A percentile compares a stretch with the other conserved stretches of the same genome.
Conservation (phyloP, 2,888 invertebrate species). For the Drosophila maculinotata region DNA sequence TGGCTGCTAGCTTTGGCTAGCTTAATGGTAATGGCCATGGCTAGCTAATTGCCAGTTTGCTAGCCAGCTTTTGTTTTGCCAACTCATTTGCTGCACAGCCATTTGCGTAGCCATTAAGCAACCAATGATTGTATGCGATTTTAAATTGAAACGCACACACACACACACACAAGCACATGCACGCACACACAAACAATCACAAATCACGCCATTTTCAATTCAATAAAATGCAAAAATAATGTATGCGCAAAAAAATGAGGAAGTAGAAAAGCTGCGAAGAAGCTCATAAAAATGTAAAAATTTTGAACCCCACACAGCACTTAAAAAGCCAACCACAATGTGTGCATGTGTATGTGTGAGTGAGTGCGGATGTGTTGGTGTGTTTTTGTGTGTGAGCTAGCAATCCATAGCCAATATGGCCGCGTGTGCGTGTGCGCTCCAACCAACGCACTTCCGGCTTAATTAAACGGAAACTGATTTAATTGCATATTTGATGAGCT, state of each 20-base stretch:
- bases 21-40: conserved; percentile 59
- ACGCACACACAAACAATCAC: conserved; percentile 3
- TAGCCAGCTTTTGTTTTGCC: conserved; percentile 14
- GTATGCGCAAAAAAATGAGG: conserved; percentile 20
- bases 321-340: conserved; percentile 73
- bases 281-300: conserved; percentile 76
- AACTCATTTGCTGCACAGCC: conserved; percentile 15
- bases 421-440: conserved; percentile 52
- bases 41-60: conserved; percentile 58
- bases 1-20: conserved; percentile 6
- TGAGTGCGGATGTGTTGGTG: conserved; percentile 18
- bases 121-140: conserved; percentile 11
- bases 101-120: conserved; percentile 41
- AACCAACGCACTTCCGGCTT: conserved; percentile 82
- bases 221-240: conserved; percentile 68
- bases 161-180: background rate
- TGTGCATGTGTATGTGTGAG: conserved; percentile 1
- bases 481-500: conserved; percentile 84
- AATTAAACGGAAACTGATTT: conserved; percentile 85
- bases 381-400: conserved; percentile 28
- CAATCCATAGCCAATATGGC: conserved; percentile 52
- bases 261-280: conserved; percentile 40
- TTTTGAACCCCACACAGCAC: conserved; percentile 55
- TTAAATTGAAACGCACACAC: background rate
- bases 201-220: conserved; percentile 53